Percentiles rank a stretch among this genome's conserved stretches.
Conservation (phyloP, 2,113 vertebrate genomes). For the Cathartes aura region DNA sequence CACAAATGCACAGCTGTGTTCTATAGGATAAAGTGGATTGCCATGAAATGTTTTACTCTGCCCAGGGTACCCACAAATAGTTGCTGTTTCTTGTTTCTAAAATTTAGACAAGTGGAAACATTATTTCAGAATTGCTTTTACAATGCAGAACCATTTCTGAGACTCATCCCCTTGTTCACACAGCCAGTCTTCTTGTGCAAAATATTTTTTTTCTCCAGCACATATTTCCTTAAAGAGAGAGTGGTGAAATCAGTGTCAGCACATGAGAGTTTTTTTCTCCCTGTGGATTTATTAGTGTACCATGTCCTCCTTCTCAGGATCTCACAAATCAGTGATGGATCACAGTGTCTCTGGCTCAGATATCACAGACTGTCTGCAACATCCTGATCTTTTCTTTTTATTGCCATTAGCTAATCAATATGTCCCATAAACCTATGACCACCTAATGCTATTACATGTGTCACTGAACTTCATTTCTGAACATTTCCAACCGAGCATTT, state of each 20-base stretch:
- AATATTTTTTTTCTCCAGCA: neutral
- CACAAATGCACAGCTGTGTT: neutral
- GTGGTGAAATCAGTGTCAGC: neutral
- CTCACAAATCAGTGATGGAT: neutral
- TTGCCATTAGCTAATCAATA: constrained; percentile 28
- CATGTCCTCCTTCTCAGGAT: neutral
- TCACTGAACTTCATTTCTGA: constrained; percentile 30
- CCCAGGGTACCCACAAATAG: neutral
- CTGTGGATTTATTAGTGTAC: neutral
- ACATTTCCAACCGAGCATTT: constrained; percentile 31
- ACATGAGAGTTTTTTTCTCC: neutral
- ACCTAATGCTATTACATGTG: neutral
- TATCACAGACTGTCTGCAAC: neutral
- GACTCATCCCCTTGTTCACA: neutral
- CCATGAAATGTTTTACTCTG: neutral
- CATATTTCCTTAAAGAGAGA: neutral
- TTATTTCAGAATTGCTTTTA: neutral
- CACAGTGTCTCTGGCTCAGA: neutral
- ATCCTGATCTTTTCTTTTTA: constrained; percentile 8
- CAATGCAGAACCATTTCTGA: neutral
- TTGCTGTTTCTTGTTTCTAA: neutral
- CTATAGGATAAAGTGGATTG: neutral
- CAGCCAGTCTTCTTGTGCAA: neutral
- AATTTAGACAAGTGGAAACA: neutral
- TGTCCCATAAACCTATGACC: neutral